phyloP scores from a whole-genome alignment of 2,797 vertebrate genomes.

The Sciurus carolinensis region DNA sequence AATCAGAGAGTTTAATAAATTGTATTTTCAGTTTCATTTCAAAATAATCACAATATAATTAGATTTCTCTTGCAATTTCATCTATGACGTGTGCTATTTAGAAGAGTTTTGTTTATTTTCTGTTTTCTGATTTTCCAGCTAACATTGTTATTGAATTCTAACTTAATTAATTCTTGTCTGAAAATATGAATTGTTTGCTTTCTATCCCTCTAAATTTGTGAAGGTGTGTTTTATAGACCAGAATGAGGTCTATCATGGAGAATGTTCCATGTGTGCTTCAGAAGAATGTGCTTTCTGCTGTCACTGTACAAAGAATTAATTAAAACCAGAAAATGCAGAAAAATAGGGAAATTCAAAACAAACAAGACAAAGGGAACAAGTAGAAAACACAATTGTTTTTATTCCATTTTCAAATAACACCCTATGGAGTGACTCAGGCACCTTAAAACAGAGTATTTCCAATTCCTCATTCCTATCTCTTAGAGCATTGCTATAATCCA shows the following conservation, averaged over 20 bases:
- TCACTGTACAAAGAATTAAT: neutral
- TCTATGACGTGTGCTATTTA: neutral
- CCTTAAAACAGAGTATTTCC: neutral
- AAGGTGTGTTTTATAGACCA: neutral
- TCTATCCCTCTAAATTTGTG: neutral
- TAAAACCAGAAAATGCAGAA: too few relatives aligned
- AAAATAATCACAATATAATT: neutral
- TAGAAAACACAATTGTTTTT: neutral
- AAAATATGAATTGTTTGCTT: neutral
- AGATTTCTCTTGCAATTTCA: neutral
- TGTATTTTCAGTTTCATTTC: neutral
- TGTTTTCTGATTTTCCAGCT: neutral
- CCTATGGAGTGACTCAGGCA: neutral
- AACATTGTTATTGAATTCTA: neutral
- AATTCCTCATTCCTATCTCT: neutral
- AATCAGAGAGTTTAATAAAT: neutral
- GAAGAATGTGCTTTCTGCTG: neutral
- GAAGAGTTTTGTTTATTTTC: neutral
- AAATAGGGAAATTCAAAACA: too few relatives aligned
- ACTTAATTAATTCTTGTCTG: neutral
- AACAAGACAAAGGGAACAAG: too few relatives aligned
- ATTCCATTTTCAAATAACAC: neutral
- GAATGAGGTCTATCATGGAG: neutral
- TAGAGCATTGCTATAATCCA: neutral
- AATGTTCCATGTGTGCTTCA: neutral